phyloP scores from a whole-genome alignment of 2,888 invertebrate genomes.

The Ectemnius cavifrons region DNA sequence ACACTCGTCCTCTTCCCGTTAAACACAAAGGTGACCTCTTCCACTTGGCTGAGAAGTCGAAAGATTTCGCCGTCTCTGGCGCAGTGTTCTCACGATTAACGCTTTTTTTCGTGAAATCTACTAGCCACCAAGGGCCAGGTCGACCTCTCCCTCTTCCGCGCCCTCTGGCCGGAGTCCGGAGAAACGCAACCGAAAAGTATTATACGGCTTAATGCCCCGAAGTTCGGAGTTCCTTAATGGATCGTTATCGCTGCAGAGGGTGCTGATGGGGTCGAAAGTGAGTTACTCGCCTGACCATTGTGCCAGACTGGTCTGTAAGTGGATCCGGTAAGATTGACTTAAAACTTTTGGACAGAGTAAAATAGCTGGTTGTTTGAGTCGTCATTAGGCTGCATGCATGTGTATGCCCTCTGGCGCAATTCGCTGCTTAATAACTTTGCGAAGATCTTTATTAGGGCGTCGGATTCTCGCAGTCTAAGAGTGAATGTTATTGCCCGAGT shows the following conservation, averaged over 20 bases:
- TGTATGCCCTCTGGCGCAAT: background rate
- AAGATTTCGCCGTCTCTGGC: slow-evolving; percentile 54
- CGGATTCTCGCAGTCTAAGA: too few relatives aligned
- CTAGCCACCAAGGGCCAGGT: slow-evolving; percentile 16
- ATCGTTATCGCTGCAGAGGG: slow-evolving; percentile 57
- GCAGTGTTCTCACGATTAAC: slow-evolving; percentile 55
- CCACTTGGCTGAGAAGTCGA: slow-evolving; percentile 63
- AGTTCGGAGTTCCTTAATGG: slow-evolving; percentile 60
- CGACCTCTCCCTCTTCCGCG: slow-evolving; percentile 26
- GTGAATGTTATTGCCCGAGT: too few relatives aligned
- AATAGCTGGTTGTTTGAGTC: slow-evolving; percentile 8
- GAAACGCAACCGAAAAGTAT: slow-evolving; percentile 30
- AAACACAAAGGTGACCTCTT: slow-evolving; percentile 64
- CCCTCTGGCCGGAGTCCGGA: slow-evolving; percentile 16
- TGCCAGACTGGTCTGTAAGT: slow-evolving; percentile 49
- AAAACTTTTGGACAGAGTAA: slow-evolving; percentile 47
- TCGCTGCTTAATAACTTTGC: too few relatives aligned
- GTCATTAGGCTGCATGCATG: slow-evolving; percentile 5
- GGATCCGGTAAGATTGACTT: slow-evolving; percentile 54
- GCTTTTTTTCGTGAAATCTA: slow-evolving; percentile 20
- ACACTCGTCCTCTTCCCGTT: slow-evolving; percentile 25
- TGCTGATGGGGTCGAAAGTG: slow-evolving; percentile 52
- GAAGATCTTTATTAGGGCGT: too few relatives aligned
- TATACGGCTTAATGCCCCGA: slow-evolving; percentile 47
- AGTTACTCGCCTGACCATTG: slow-evolving; percentile 51